Base-by-base conservation (phyloP, 2,113 vertebrate genomes). In the Mellivora capensis region DNA sequence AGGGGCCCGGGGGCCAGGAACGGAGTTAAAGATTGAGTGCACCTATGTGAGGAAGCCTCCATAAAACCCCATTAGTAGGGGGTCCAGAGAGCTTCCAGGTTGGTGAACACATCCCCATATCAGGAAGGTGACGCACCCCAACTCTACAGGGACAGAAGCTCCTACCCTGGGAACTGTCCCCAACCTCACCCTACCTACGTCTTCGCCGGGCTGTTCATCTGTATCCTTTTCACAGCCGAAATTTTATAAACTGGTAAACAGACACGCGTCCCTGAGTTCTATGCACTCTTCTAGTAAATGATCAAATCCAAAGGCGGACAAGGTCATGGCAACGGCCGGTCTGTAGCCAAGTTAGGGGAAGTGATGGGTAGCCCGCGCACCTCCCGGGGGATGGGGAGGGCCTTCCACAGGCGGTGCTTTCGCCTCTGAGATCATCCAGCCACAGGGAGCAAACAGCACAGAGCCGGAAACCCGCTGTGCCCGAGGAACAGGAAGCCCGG, bases 401-500 rank as follows among this genome's bases (percentile, higher is more conserved):
- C 9, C 42, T 39, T 61, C 54, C n/a, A 3, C 42, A 4, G 69
- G 44, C 69, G 15, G 4, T 0, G 37, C 14, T n/a, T 37, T 27
- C 10, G 31, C 39, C 14, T 20, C 12, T 9, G n/a, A 49, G 74
- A 6, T n/a, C 5, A 1, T 4, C 69, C 39, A 4, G 80, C 34
- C 29, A 49, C 9, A 8, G 34, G 47, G 7, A 4, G 17, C 3
- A 4, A 21, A 6, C 23, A 11, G 81, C 64, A 1, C 29, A 64
- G 62, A 0, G 6, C 31, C 2, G 3, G 81, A 29, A 64, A 15
- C 47, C 8, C 3, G 12, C 57, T 0, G 25, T 0, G 1, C n/a
- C 4, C 3, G 0, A 37, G n/a, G 13, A 54, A 7, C 13, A 8
- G 2, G 14, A 18, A 13, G 27, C 31, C 2, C 0, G 23, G 47